Evolutionary conservation across 2,888 invertebrate species (phyloP).

Genomic region (Galerucella nymphaeae): DNA sequence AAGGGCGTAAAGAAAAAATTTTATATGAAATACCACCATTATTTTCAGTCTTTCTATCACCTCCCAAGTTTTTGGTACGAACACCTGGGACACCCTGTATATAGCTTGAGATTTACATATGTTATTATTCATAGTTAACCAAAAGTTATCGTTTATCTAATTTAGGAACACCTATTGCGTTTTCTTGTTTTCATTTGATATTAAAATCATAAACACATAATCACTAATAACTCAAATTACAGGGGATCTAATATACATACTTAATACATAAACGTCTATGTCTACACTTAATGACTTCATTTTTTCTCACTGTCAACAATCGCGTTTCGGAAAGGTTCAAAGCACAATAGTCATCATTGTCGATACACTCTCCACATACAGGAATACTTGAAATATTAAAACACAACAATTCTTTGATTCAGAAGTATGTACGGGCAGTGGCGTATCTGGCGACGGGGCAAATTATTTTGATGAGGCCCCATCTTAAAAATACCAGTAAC

Average conservation of each 20-base stretch:
- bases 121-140: background rate
- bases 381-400: slow-evolving; percentile 21
- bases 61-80: no score
- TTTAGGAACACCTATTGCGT: background rate
- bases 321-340: background rate
- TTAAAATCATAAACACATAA: slow-evolving; percentile 7
- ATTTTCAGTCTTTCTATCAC: no score
- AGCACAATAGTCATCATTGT: slow-evolving; percentile 16
- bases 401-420: slow-evolving; percentile 37
- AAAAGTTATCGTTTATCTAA: background rate
- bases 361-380: slow-evolving; percentile 11
- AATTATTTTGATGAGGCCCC: no score
- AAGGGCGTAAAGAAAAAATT: no score
- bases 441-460: no score
- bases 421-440: slow-evolving; percentile 18
- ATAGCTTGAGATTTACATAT: background rate
- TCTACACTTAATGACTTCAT: slow-evolving; percentile 20
- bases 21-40: no score
- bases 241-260: background rate
- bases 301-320: slow-evolving; percentile 12
- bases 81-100: no score
- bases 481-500: no score
- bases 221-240: background rate
- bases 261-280: background rate
- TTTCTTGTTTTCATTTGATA: background rate